Percentiles rank a stretch among this genome's conserved stretches.
phyloP scores from a whole-genome alignment of 1,140 invertebrate species.

The Geopemphigus sp. region DNA sequence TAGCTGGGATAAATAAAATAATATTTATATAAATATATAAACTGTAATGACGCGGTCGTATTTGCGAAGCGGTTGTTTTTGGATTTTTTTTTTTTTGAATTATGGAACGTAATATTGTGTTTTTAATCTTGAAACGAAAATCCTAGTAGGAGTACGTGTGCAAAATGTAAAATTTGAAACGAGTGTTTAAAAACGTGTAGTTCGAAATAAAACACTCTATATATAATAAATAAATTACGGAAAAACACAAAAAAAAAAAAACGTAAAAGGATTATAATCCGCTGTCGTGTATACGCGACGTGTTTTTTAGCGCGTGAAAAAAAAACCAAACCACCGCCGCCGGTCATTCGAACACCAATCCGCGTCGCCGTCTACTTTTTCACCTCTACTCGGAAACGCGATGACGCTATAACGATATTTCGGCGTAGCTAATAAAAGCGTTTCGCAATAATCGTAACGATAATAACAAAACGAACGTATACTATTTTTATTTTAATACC shows the following conservation, averaged over 20 bases:
- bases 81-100: background rate
- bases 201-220: background rate
- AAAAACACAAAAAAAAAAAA: too few species aligned
- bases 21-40: too few species aligned
- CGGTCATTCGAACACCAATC: too few species aligned
- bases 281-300: background rate
- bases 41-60: constrained; percentile 4
- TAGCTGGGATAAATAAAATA: background rate
- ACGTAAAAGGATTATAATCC: background rate
- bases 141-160: constrained; percentile 1
- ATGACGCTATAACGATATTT: too few species aligned
- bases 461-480: too few species aligned
- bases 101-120: constrained; percentile 22
- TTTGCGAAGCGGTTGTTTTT: background rate
- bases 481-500: too few species aligned
- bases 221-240: constrained; percentile 10
- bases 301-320: too few species aligned
- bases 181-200: constrained; percentile 1
- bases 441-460: too few species aligned
- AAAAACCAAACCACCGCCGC: too few species aligned
- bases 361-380: too few species aligned
- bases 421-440: too few species aligned
- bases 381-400: too few species aligned
- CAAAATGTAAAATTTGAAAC: constrained; percentile 25
- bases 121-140: constrained; percentile 30